These are phyloP conservation scores for Gymnosoma rotundatum DNA, from an alignment of 2,888 invertebrate species.

Conservation along the genomic window DNA sequence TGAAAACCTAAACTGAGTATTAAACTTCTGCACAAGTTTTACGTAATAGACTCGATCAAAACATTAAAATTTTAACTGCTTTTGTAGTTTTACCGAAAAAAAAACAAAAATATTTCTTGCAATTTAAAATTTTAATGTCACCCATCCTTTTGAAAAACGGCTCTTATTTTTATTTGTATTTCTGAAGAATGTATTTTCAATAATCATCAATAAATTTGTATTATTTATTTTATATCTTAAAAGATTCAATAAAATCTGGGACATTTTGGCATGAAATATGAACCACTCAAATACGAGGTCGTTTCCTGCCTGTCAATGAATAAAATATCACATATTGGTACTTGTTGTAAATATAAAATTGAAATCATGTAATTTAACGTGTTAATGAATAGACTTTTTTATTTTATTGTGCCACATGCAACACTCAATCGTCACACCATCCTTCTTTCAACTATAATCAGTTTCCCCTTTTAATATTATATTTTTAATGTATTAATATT, in stretches of 20 bases:
- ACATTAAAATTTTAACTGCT: too few species aligned
- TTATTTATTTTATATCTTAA: background rate
- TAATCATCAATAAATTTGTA: too few species aligned
- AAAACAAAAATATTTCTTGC: too few species aligned
- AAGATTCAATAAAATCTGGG: background rate
- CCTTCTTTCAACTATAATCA: background rate
- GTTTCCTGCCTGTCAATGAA: conserved; percentile 5
- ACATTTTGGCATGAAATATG: conserved; percentile 1
- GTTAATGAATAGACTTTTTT: conserved; percentile 22
- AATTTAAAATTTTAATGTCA: too few species aligned
- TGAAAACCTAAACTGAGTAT: too few species aligned
- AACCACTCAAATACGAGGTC: conserved; percentile 13
- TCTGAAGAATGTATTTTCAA: too few species aligned
- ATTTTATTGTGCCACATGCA: conserved; percentile 30
- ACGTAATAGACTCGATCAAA: too few species aligned
- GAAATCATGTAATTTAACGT: background rate
- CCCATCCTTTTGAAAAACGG: too few species aligned
- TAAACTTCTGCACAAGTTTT: too few species aligned
- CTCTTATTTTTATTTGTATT: too few species aligned
- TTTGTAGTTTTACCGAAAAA: too few species aligned
- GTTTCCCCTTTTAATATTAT: conserved; percentile 3
- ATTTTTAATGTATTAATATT: conserved; percentile 22
- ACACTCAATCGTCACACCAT: background rate
- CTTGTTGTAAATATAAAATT: conserved; percentile 23
- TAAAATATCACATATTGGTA: background rate